Evolutionary conservation across 2,888 invertebrate species (phyloP), one percentile per base, ranked within the genome.

Genomic region (Tryphoninae sp.): DNA sequence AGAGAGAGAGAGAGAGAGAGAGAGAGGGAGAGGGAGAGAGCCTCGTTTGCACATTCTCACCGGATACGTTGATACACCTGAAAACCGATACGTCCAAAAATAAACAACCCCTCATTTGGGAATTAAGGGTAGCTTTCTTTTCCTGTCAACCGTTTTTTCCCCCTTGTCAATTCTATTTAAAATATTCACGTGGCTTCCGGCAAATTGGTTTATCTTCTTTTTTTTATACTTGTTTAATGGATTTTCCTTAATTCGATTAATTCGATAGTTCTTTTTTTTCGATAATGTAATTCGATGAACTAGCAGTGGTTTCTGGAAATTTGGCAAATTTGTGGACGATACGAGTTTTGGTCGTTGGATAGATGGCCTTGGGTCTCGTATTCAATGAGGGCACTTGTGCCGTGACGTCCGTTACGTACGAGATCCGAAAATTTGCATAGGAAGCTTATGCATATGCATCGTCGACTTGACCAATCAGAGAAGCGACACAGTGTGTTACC

Each of bases 391-490:
- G 58, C 79, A 49, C 68, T 79, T 49, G 64, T 45, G 59, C 67
- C 42, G 26, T 33, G 4, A 33, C 68, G 75, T 69, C 67, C 71
- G 65, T 65, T 55, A 33, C 65, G 33, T 45, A 61, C 61, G 61
- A 71, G 42, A 51, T 49, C 42, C 58, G 22, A 33, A 72, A 61
- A 85, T 85, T 85, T 83, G 83, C 85, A 85, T 85, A 84, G 78
- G 78, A 40, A 78, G 83, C 84, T 82, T 82, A 84, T 85, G 84
- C 83, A 85, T 85, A 85, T 84, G 85, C 83, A 85, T 82, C 26
- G 80, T 71, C 72, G 80, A 85, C 84, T 85, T 84, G 85, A 85
- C 84, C 85, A 85, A 85, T 85, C 84, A 84, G 83, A 80, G 80
- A 51, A 78, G 78, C 69, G 55, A 78, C 76, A 82, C 74, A 67